Base-by-base conservation (phyloP, 1,140 invertebrate species). In the Anastatus disparis region DNA sequence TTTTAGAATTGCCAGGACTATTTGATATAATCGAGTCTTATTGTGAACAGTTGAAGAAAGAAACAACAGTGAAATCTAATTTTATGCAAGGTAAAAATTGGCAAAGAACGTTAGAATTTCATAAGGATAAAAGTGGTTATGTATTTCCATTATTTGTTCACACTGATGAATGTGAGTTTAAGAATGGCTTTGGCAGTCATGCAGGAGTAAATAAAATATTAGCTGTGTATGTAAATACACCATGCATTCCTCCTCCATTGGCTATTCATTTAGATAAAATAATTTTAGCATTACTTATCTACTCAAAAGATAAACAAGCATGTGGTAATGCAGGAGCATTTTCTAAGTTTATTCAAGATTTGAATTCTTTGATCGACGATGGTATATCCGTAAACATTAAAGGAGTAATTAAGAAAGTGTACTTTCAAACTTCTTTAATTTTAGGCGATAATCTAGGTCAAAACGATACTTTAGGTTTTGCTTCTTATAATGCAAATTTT, bases 141-240 rank as follows among this genome's bases (percentile, higher is more conserved):
- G 58, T 73, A 12, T 55, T 76, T 6, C 72, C 76, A 22, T 61
- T 77, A 12, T 58, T 74, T 53, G 24, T 73, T 22, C 76, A 72
- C 67, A 72, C 53, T 50, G 75, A 73, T 44, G 75, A 78, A 42
- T 61, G 73, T 2, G 71, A 75, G 56, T 44, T 48, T 3, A 55
- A 61, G 1, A 74, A 74, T 46, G 26, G 58, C 9, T 44, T 73
- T 52, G 74, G 74, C 4, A 0, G 38, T 56, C 72, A 77, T 35
- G 59, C 71, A 4, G 74, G 66, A 12, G 68, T 35, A 13, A 64
- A 73, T 29, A 38, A 62, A 53, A 15, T 74, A 2, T 59, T 65
- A 17, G 64, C 31, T 8, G 38, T 74, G 12, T 74, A 74, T 40
- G 31, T 12, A 0, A 63, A 46, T 2, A 61, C 63, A 15, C 53